phyloP scores from a whole-genome alignment of 2,888 invertebrate genomes.

The Idaea aversata region DNA sequence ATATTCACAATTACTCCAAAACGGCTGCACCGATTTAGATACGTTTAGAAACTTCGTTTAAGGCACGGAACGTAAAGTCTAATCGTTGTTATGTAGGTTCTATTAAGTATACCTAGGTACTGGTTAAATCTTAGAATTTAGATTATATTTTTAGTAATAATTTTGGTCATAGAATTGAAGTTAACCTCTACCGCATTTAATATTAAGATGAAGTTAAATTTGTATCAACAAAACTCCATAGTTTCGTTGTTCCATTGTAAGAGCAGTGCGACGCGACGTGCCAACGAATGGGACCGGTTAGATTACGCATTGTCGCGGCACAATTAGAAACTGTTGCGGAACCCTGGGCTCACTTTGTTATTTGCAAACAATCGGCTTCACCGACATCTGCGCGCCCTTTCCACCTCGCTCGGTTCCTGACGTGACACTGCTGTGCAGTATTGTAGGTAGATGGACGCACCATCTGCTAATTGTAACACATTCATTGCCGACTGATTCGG shows the following conservation, averaged over 20 bases:
- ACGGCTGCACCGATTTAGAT: no score
- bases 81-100: no score
- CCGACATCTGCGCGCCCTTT: constrained; percentile 67
- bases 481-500: constrained; percentile 36
- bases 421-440: constrained; percentile 36
- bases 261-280: constrained; percentile 64
- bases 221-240: constrained; percentile 6
- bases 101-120: no score
- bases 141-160: no score
- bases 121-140: background rate
- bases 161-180: no score
- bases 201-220: constrained; percentile 5
- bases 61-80: no score
- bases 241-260: constrained; percentile 31
- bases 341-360: constrained; percentile 68
- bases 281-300: constrained; percentile 71
- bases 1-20: no score
- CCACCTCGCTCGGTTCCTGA: constrained; percentile 29
- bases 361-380: constrained; percentile 67
- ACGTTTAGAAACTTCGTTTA: no score
- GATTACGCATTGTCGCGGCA: constrained; percentile 77
- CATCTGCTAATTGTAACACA: constrained; percentile 66
- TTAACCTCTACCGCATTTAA: background rate
- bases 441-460: constrained; percentile 31
- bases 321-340: constrained; percentile 77